These are phyloP conservation scores for Dendrocincla tyrannina DNA, from an alignment of 2,797 vertebrate species.

Conservation along the genomic window DNA sequence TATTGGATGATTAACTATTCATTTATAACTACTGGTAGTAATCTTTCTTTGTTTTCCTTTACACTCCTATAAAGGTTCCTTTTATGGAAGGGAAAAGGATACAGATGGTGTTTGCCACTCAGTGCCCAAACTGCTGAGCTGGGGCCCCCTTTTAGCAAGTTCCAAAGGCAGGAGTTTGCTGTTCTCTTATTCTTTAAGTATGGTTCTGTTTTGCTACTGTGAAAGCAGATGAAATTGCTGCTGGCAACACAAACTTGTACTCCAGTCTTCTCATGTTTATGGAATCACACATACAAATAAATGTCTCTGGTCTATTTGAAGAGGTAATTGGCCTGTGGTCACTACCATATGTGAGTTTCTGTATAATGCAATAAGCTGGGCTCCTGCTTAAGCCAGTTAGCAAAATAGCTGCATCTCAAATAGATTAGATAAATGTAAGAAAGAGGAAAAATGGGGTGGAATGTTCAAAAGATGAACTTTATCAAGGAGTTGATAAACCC, in stretches of 20 bases:
- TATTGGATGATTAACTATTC: constrained; percentile 55
- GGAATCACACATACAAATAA: constrained; percentile 63
- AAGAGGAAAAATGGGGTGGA: background rate
- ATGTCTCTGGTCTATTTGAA: constrained; percentile 35
- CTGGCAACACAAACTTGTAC: constrained; percentile 51
- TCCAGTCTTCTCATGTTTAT: constrained; percentile 57
- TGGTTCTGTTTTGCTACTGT: constrained; percentile 65
- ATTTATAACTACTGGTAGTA: constrained; percentile 44
- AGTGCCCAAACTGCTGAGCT: constrained; percentile 39
- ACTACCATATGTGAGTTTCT: constrained; percentile 27
- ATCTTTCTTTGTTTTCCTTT: constrained; percentile 70
- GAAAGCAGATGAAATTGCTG: constrained; percentile 61
- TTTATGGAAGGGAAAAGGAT: constrained; percentile 76
- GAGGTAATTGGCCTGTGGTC: constrained; percentile 54
- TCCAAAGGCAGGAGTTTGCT: constrained; percentile 57
- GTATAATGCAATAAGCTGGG: background rate
- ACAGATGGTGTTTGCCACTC: constrained; percentile 72
- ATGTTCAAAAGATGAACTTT: background rate
- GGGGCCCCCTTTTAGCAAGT: constrained; percentile 41
- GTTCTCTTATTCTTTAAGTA: constrained; percentile 30
- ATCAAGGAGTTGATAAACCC: background rate
- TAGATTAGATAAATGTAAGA: background rate
- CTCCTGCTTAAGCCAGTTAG: background rate
- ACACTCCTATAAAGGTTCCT: constrained; percentile 64
- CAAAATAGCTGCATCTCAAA: background rate